Conservation (phyloP, 2,888 invertebrate species). For the Villa cingulata region DNA sequence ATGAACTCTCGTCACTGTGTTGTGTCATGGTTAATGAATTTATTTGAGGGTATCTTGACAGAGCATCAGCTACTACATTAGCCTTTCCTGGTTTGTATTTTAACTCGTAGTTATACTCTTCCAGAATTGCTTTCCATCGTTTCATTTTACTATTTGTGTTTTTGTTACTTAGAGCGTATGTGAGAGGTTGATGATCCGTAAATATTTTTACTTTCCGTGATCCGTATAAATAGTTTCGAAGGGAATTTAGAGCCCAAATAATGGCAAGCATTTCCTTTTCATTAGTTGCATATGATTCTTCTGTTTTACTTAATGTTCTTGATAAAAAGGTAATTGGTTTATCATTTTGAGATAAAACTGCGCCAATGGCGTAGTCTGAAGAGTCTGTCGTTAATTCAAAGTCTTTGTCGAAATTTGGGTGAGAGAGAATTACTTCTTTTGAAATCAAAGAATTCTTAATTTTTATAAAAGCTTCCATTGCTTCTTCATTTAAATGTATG, state of each 20-base stretch:
- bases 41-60: no score
- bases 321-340: slow-evolving; percentile 23
- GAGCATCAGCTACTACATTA: no score
- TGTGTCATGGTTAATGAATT: slow-evolving; percentile 10
- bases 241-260: slow-evolving; percentile 25
- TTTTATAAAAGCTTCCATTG: slow-evolving; percentile 8
- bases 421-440: slow-evolving; percentile 8
- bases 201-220: slow-evolving; percentile 15
- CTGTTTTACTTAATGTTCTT: slow-evolving; percentile 18
- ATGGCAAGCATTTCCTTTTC: slow-evolving; percentile 28
- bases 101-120: no score
- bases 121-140: no score
- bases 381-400: slow-evolving; percentile 23
- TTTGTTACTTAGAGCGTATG: no score
- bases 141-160: no score
- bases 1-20: slow-evolving; percentile 14
- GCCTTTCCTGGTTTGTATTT: no score
- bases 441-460: slow-evolving; percentile 8
- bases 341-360: slow-evolving; percentile 21
- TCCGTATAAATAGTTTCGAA: slow-evolving; percentile 28
- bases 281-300: slow-evolving; percentile 22
- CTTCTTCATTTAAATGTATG: slow-evolving; percentile 4
- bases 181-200: slow-evolving; percentile 14
- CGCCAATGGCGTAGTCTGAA: slow-evolving; percentile 18
- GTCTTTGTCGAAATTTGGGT: slow-evolving; percentile 21